Evolutionary conservation across 2,797 vertebrate genomes (phyloP).

Genomic region (Okamejei kenojei): DNA sequence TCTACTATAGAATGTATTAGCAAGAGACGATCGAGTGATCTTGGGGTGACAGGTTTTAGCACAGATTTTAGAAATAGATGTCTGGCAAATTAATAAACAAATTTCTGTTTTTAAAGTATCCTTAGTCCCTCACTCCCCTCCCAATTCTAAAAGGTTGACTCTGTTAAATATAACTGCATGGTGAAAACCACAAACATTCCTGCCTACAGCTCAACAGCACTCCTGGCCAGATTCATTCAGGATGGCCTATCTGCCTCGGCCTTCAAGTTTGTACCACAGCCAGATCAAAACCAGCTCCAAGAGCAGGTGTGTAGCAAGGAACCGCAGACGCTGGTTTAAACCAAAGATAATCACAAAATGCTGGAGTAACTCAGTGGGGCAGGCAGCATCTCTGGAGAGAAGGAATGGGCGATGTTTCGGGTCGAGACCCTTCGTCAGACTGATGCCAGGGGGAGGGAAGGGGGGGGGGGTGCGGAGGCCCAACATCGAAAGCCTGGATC

Average conservation of each 20-base stretch:
- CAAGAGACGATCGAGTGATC: neutral
- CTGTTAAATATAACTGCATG: neutral
- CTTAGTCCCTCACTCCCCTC: neutral
- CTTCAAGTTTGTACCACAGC: neutral
- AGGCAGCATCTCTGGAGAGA: no score
- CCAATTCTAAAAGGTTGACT: neutral
- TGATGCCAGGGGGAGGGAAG: no score
- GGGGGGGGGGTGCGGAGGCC: no score
- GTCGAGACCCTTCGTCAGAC: no score
- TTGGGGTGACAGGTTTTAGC: neutral
- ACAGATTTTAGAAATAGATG: neutral
- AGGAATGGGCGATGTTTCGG: no score
- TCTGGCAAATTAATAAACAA: neutral
- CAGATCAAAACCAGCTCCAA: neutral
- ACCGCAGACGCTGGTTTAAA: no score
- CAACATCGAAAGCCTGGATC: no score
- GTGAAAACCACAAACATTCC: neutral
- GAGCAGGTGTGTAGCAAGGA: neutral
- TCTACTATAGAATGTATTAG: neutral
- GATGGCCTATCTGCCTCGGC: neutral
- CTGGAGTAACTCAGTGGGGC: no score
- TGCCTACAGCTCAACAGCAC: neutral
- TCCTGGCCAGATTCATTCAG: neutral
- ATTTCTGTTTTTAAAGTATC: neutral
- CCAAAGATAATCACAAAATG: no score